A percentile compares a stretch with the other conserved stretches of the same genome.
phyloP scores from a whole-genome alignment of 92 coral and sea anemone genomes.

The Epizoanthus ramosus region DNA sequence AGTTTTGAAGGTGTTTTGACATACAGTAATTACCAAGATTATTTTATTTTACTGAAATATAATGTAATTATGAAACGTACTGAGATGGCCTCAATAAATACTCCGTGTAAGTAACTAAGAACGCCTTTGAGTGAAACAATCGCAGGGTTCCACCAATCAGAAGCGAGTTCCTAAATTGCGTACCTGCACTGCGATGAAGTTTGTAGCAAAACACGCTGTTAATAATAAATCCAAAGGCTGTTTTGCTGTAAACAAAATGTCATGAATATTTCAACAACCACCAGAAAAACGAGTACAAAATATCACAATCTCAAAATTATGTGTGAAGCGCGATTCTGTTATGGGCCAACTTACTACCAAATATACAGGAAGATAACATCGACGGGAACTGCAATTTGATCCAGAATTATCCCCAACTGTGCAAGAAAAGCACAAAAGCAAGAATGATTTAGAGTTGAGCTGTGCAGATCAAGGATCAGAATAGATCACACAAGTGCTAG shows the following conservation, averaged over 20 bases:
- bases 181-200: conserved; percentile 13
- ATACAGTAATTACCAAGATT: neutral
- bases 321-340: neutral
- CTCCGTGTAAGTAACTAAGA: neutral
- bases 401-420: neutral
- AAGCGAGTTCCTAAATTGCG: neutral
- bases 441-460: neutral
- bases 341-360: conserved; percentile 7
- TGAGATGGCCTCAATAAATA: neutral
- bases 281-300: conserved; percentile 39
- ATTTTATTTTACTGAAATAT: neutral
- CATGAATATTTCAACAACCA: conserved; percentile 38
- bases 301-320: conserved; percentile 10
- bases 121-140: neutral
- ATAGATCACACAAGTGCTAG: neutral
- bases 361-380: conserved; percentile 8
- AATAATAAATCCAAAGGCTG: conserved; percentile 18
- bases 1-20: neutral
- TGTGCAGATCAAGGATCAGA: conserved; percentile 6
- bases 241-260: conserved; percentile 15
- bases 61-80: neutral
- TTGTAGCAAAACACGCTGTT: conserved; percentile 6
- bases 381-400: neutral
- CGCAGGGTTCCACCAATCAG: conserved; percentile 19
- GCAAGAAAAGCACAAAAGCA: conserved; percentile 7